These are phyloP conservation scores for Turdus rufiventris DNA, from an alignment of 2,113 vertebrate species.

Conservation along the genomic window DNA sequence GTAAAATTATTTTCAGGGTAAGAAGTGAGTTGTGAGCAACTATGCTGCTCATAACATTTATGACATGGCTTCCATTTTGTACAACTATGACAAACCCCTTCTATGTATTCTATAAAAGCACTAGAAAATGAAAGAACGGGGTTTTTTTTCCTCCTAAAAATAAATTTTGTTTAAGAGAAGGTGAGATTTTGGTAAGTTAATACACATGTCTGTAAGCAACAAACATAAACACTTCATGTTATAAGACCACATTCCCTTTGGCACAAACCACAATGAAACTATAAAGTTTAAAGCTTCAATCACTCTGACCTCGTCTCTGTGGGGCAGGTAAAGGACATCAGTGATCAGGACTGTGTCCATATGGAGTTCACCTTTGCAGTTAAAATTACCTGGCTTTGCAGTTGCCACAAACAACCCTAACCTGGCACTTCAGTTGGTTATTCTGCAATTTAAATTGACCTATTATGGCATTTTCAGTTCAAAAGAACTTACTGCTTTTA, in stretches of 20 bases:
- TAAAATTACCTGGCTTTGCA: neutral
- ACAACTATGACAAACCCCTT: neutral
- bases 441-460: neutral
- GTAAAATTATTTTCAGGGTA: neutral
- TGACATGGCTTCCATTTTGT: neutral
- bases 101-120: neutral
- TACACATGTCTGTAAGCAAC: neutral
- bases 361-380: neutral
- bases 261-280: neutral
- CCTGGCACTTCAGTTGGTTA: neutral
- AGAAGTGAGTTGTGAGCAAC: neutral
- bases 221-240: neutral
- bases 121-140: neutral
- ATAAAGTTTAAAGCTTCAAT: neutral
- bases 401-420: neutral
- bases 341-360: neutral
- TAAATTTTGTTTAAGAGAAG: neutral
- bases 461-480: neutral
- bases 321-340: neutral
- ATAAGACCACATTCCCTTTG: neutral
- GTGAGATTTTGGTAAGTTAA: neutral
- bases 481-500: neutral
- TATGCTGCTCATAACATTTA: neutral
- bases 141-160: neutral
- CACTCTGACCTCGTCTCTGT: neutral